phyloP scores from a whole-genome alignment of 2,888 invertebrate species.

The Sminthurinus aureus region DNA sequence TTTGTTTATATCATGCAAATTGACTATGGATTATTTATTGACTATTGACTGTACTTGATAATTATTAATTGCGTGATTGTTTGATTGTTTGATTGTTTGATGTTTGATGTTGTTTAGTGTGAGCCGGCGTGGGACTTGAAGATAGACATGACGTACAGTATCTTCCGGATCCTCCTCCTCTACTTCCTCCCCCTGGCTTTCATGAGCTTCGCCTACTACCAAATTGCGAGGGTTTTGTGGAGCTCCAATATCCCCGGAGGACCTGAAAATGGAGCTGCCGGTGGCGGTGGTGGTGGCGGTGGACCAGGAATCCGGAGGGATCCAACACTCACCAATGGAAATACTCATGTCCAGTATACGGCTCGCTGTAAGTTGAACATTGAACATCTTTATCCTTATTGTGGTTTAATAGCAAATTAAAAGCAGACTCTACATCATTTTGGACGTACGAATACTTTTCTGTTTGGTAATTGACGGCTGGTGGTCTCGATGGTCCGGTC shows the following conservation, averaged over 20 bases:
- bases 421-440: no score
- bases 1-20: no score
- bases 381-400: not conserved
- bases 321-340: constrained; percentile 41
- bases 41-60: no score
- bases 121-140: constrained; percentile 69
- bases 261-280: not conserved
- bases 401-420: not conserved
- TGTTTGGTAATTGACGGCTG: no score
- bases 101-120: not conserved
- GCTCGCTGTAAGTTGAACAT: constrained; percentile 51
- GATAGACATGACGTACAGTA: constrained; percentile 75
- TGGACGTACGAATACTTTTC: no score
- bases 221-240: constrained; percentile 85
- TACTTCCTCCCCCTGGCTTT: constrained; percentile 81
- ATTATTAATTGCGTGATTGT: no score
- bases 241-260: constrained; percentile 76
- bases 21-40: no score
- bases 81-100: no score
- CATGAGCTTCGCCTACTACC: constrained; percentile 85
- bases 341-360: constrained; percentile 50
- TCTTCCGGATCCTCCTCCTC: constrained; percentile 68
- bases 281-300: constrained; percentile 22
- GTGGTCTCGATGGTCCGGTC: no score
- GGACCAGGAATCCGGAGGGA: constrained; percentile 23